phyloP scores from a whole-genome alignment of 30 jellyfish, hydroid and myxozoan genomes.

The Aurelia aurita complex sp. Pacific region DNA sequence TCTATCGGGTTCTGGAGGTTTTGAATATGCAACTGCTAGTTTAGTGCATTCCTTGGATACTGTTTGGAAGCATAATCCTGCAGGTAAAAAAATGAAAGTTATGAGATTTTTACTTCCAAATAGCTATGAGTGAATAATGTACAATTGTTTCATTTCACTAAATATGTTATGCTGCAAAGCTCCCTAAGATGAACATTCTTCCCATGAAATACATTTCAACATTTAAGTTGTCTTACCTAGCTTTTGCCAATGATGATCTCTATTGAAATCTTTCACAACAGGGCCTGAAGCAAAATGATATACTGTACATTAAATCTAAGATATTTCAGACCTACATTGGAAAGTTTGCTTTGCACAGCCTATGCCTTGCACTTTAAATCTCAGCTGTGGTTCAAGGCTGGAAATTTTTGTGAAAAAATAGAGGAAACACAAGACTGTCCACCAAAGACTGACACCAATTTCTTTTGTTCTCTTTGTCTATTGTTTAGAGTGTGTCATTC shows the following conservation, averaged over 20 bases:
- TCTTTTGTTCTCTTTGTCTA: no score
- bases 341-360: no score
- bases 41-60: constrained; percentile 73
- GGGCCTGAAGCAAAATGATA: not conserved
- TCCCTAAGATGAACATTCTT: not conserved
- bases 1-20: constrained; percentile 51
- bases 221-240: constrained; percentile 7
- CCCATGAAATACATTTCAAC: not conserved
- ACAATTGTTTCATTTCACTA: not conserved
- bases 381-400: no score
- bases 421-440: no score
- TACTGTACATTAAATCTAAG: no score
- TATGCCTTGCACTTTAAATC: no score
- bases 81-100: not conserved
- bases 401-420: no score
- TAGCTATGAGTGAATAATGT: not conserved
- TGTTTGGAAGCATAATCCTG: constrained; percentile 60
- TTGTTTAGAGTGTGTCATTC: no score
- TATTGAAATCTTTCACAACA: constrained; percentile 16
- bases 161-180: not conserved
- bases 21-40: constrained; percentile 68
- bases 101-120: not conserved
- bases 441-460: no score
- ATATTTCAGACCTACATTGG: no score
- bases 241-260: constrained; percentile 52